Evolutionary conservation across 2,888 invertebrate genomes (phyloP).

Genomic region (Coelopa pilipes): DNA sequence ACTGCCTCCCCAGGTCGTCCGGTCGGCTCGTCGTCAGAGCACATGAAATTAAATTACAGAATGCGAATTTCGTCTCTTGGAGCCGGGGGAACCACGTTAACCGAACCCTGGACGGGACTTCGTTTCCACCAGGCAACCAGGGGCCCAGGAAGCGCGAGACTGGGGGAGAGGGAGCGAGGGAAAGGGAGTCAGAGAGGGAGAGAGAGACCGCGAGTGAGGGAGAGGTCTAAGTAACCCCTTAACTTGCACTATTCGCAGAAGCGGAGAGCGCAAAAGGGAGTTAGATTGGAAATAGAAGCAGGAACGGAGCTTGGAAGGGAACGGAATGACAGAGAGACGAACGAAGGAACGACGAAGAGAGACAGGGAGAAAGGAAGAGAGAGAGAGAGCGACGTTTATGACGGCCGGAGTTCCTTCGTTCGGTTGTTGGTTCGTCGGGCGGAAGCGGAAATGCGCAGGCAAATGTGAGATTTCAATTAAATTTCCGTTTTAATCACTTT

Average conservation of each 20-base stretch:
- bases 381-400: neutral
- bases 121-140: too few species aligned
- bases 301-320: neutral
- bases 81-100: too few species aligned
- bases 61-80: neutral
- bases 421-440: too few species aligned
- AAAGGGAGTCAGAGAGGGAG: neutral
- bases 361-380: neutral
- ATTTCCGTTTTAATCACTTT: conserved; percentile 60
- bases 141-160: too few species aligned
- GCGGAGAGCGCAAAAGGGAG: neutral
- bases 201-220: neutral
- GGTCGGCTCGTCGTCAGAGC: conserved; percentile 1
- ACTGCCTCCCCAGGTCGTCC: too few species aligned
- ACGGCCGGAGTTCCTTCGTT: too few species aligned
- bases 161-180: neutral
- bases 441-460: conserved; percentile 55
- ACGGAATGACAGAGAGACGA: neutral
- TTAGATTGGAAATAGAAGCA: neutral
- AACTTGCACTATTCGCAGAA: too few species aligned
- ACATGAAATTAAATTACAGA: conserved; percentile 24
- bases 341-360: neutral
- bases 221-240: too few species aligned
- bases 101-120: too few species aligned
- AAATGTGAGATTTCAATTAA: conserved; percentile 61